These are phyloP conservation scores for Acholoe squamosa DNA, from an alignment of 2,888 invertebrate genomes.

Conservation along the genomic window DNA sequence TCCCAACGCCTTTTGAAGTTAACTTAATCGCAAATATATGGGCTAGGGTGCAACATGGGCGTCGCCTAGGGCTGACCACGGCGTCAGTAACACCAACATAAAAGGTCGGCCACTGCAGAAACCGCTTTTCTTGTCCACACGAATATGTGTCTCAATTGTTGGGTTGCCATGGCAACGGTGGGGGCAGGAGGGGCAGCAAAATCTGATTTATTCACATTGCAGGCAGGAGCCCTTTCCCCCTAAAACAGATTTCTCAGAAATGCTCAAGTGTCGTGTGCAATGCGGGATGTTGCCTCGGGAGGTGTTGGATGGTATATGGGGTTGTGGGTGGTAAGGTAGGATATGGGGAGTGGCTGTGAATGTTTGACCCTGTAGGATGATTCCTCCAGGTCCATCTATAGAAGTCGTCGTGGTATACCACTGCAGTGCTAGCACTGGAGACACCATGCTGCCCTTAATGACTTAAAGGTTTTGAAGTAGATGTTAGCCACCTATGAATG, in stretches of 20 bases:
- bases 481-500: too few relatives aligned
- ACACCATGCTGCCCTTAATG: too few relatives aligned
- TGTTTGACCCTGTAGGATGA: too few relatives aligned
- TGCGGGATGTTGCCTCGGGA: background rate
- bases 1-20: background rate
- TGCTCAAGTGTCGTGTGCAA: background rate
- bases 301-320: background rate
- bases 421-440: too few relatives aligned
- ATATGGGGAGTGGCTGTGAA: background rate
- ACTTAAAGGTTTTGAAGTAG: too few relatives aligned
- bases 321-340: background rate
- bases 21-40: conserved; percentile 28
- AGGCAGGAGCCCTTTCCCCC: background rate
- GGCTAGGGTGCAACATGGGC: background rate
- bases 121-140: background rate
- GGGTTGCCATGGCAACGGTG: background rate
- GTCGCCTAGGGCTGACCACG: background rate
- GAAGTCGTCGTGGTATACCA: too few relatives aligned
- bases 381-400: too few relatives aligned
- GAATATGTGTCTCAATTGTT: background rate
- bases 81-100: background rate
- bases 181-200: background rate
- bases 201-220: conserved; percentile 23
- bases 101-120: background rate
- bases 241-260: conserved; percentile 36